A percentile compares a stretch with the other conserved stretches of the same genome.
Conservation (phyloP, 2,888 invertebrate genomes). For the Tiliacea aurago region DNA sequence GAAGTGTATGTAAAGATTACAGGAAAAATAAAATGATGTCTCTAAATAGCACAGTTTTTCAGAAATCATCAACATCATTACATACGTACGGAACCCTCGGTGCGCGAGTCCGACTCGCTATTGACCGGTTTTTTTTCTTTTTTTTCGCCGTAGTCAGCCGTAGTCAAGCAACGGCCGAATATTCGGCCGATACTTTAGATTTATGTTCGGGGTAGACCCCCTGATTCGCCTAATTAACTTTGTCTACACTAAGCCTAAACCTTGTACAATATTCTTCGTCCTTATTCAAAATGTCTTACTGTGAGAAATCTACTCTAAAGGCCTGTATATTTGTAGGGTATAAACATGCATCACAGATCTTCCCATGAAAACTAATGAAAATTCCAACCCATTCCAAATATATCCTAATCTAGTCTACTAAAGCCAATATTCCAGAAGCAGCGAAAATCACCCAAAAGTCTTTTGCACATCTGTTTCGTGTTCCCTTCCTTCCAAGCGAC, state of each 20-base stretch:
- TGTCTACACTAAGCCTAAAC: neutral
- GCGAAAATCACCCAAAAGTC: conserved; percentile 9
- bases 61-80: no score
- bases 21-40: no score
- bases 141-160: no score
- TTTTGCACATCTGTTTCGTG: conserved; percentile 37
- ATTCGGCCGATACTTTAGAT: no score
- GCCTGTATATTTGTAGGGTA: neutral
- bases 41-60: no score
- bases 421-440: neutral
- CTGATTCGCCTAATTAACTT: neutral
- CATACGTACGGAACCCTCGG: no score
- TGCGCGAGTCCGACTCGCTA: no score
- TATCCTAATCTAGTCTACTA: neutral
- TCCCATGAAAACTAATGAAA: neutral
- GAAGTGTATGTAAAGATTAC: no score
- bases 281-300: neutral
- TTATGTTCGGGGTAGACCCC: no score
- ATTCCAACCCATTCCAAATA: neutral
- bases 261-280: neutral
- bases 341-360: neutral
- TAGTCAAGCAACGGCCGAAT: no score
- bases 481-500: conserved; percentile 36
- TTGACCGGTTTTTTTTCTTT: no score
- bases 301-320: neutral